Base-by-base conservation (phyloP, 2,113 vertebrate species). In the Pseudorasbora parva region DNA sequence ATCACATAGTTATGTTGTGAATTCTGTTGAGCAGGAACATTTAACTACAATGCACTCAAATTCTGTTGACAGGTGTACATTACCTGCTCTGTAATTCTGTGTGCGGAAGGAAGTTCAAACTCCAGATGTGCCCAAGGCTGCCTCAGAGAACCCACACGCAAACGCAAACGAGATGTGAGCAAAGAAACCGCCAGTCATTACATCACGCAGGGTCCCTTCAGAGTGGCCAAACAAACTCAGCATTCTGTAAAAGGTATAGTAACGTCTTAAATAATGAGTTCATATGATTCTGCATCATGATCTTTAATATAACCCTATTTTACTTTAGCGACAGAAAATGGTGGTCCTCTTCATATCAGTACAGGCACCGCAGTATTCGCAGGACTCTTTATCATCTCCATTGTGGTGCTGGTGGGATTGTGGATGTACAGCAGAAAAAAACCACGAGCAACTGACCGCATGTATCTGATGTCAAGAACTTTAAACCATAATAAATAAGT, bases 171-270 rank as follows among this genome's bases (percentile, higher is more conserved):
- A 57, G 88, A 83, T 1, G 77, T 72, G 60, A 4, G 0, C 0
- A 47, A 49, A 5, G 41, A 90, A 73, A 84, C 57, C 0, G 33
- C 51, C 11, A 71, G 56, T 0, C 85, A 88, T 85, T 83, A 62
- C 43, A 87, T 90, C 84, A 88, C 82, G 82, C 87, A 88, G 84
- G 88, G 90, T 19, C 90, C 90, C 64, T 84, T 89, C 73, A 86
- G 2, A 54, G 74, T 88, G 11, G 17, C 2, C 0, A 80, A 57
- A 73, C n/a, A 47, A 21, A 37, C 25, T 33, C 19, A 71, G 15
- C 47, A 51, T 56, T 25, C 54, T 10, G 37, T n/a, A 62, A 41
- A 37, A 33, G 72, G 43, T 77, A 76, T 6, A 11, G 8, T 6
- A 76, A 19, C 0, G 6, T 73, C 41, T 72, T 8, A 15, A 72